Base-by-base conservation (phyloP, 1,140 invertebrate species). In the Rhizoglyphus robini region DNA sequence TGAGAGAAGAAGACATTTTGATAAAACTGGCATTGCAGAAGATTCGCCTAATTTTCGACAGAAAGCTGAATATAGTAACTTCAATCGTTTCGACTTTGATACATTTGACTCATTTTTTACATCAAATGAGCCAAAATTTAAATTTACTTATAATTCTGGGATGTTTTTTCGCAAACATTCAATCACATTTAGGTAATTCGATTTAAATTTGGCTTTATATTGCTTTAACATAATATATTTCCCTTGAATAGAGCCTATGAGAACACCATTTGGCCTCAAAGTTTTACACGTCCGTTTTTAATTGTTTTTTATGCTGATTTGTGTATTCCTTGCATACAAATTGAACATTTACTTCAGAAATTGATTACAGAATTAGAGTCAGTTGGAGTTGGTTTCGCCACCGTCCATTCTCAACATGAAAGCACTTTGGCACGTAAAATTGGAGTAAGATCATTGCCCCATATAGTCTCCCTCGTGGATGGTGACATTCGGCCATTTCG, bases 261-360 rank as follows among this genome's bases (percentile, higher is more conserved):
- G 72, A 90, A 88, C 69, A 84, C 83, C 27, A 81, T 95, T 66
- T 71, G 93, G 54, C 87, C 88, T 67, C 88, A 88, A 71, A 92
- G 88, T 74, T 78, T 81, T 38, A 82, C 80, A 49, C 86, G 83
- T 30, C 88, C 90, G 13, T 85, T 88, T 68, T 75, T 96, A 38
- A 81, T 96, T 30, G 82, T 94, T 68, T 89, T 91, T 73, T 95
- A 93, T 75, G 87, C 88, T 3, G 91, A 95, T 75, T 90, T 89
- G 84, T 96, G 91, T 76, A 89, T 91, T 75, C 81, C 87, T 32
- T 96, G 92, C 75, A 81, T 90, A 47, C 83, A 88, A 74, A 82
- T 87, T 20, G 88, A 91, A 61, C 84, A 83, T 3, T 81, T 86
- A 5, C 89, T 90, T 81, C 81, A 87, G 66, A 83, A 69, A 58